Conservation (phyloP, 2,888 invertebrate genomes). For the Polydrusus cervinus region DNA sequence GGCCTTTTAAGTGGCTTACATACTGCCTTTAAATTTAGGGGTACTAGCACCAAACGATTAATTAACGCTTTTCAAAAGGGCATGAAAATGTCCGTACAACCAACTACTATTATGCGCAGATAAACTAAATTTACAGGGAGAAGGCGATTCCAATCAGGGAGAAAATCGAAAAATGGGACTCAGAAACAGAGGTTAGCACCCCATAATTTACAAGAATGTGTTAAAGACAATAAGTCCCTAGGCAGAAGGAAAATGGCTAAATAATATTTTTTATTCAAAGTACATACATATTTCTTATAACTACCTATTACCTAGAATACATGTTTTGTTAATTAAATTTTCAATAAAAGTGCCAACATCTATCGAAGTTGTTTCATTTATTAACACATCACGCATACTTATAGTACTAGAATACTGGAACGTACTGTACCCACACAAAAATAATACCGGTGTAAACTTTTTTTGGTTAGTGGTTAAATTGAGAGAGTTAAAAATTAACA, state of each 20-base stretch:
- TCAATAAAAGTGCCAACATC: too few species aligned
- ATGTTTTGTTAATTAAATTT: too few species aligned
- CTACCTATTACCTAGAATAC: too few species aligned
- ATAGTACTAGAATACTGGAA: too few species aligned
- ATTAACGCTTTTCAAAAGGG: background rate
- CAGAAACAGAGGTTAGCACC: constrained; percentile 34
- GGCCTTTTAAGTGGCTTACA: constrained; percentile 27
- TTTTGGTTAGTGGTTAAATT: too few species aligned
- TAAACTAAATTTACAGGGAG: constrained; percentile 37
- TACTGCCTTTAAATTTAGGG: constrained; percentile 18
- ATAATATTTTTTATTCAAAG: too few species aligned
- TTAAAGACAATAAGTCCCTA: constrained; percentile 36
- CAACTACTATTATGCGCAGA: constrained; percentile 36
- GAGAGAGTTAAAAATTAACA: too few species aligned
- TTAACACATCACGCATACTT: too few species aligned
- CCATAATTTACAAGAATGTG: constrained; percentile 38
- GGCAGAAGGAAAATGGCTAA: constrained; percentile 37
- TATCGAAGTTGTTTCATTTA: too few species aligned
- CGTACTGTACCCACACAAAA: too few species aligned
- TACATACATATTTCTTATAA: too few species aligned
- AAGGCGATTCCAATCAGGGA: constrained; percentile 37
- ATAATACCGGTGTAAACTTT: too few species aligned
- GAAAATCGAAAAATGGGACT: constrained; percentile 33
- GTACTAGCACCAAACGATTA: constrained; percentile 15
- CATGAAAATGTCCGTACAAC: constrained; percentile 32